Base-by-base conservation (phyloP, 1,140 invertebrate species). In the Meloidogyne floridensis region DNA sequence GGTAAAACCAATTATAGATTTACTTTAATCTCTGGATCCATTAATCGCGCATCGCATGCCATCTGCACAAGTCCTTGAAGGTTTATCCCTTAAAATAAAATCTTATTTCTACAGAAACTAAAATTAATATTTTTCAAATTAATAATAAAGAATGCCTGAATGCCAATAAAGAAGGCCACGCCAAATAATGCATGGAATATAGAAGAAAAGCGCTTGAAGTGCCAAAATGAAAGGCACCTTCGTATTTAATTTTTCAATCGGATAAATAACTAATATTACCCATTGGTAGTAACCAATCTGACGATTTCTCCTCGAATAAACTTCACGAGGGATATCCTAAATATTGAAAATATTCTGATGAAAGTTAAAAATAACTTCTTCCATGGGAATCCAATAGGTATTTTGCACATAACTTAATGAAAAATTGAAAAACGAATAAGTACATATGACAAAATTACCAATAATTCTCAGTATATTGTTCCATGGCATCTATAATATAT, bases 161-260 rank as follows among this genome's bases (percentile, higher is more conserved):
- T 89, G 88, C 88, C 88, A 89, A 72, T 89, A 89, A 15, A 89
- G 86, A 72, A 89, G 70, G 32, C 88, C 88, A 70, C 88, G 84
- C 92, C 92, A 93, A 47, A 92, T 81, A 56, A 90, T 91, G 32
- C 91, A 90, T 8, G 92, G 91, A 69, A 91, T 84, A 81, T 92
- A 92, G 87, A 92, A 92, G 72, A 91, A 81, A 71, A 92, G 93
- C 6, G 93, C 91, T 86, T 91, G 90, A 32, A 92, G 85, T 18
- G 90, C 90, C 9, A 92, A 80, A 77, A 92, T 87, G 81, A 92
- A 83, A 18, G 82, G 82, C 83, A 83, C 82, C 91, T 87, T 7
- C n/a, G 9, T 6, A 80, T 5, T 18, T 43, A 13, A 59, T 20
- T 53, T 5, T 53, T 18, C 7, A 73, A 75, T 32, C 32, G 32